Conservation (phyloP, 2,888 invertebrate genomes). For the Harmothoe impar region DNA sequence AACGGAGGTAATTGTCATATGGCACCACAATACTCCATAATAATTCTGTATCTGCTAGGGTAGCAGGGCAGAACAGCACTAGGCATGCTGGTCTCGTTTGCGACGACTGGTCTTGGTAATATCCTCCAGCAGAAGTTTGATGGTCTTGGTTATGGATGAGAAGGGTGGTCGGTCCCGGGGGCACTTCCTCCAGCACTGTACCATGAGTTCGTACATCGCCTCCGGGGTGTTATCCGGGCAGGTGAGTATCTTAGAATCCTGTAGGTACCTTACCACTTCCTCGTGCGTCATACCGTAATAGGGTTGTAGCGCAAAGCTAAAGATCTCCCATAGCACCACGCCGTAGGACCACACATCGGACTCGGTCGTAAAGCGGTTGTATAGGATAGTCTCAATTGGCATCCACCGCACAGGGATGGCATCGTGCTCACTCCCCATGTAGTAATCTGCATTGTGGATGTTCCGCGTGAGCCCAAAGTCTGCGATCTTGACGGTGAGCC, state of each 20-base stretch:
- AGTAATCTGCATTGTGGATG: constrained; percentile 93
- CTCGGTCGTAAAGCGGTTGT: constrained; percentile 97
- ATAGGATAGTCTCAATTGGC: constrained; percentile 97
- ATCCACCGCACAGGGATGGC: constrained; percentile 99
- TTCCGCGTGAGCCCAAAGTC: constrained; percentile 98
- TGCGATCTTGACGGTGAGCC: constrained; percentile 97
- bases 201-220: constrained; percentile 94
- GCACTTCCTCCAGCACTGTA: constrained; percentile 95
- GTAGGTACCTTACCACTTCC: constrained; percentile 96
- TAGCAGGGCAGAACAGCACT: background rate
- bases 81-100: constrained; percentile 56
- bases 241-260: constrained; percentile 94
- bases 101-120: background rate
- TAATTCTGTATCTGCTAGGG: background rate
- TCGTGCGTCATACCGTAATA: constrained; percentile 99
- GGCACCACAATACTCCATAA: background rate
- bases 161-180: constrained; percentile 94
- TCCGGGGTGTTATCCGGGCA: constrained; percentile 94
- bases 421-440: constrained; percentile 89
- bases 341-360: constrained; percentile 99
- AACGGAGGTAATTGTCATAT: background rate
- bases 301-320: constrained; percentile 97
- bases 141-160: constrained; percentile 68
- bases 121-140: constrained; percentile 54
- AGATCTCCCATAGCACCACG: constrained; percentile 98